These are phyloP conservation scores for Sinocyclocheilus anophthalmus DNA, from an alignment of 2,113 vertebrate species.

Conservation along the genomic window DNA sequence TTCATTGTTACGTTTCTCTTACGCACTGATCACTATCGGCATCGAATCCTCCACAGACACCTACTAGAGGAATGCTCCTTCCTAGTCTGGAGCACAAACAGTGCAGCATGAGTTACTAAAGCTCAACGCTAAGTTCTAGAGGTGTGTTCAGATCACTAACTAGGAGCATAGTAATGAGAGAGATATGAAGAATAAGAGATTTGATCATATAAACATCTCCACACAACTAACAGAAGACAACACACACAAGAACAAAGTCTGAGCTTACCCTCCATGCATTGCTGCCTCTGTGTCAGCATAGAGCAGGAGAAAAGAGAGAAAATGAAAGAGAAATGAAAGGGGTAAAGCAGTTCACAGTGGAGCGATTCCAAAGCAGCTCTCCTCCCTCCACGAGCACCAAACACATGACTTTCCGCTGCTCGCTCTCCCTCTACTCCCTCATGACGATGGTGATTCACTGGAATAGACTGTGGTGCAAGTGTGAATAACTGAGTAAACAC, in stretches of 20 bases:
- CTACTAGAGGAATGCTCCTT: neutral
- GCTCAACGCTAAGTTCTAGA: neutral
- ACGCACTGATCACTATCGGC: no score
- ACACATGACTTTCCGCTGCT: neutral
- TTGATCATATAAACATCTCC: neutral
- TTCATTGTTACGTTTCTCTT: no score
- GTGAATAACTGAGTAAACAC: conserved; percentile 29
- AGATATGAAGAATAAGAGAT: neutral
- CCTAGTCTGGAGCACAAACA: neutral
- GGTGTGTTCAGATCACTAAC: neutral
- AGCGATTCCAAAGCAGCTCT: conserved; percentile 5
- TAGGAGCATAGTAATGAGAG: neutral
- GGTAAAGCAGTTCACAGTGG: conserved; percentile 27
- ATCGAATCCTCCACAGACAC: neutral
- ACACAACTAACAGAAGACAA: neutral
- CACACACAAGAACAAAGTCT: neutral
- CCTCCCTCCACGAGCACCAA: neutral
- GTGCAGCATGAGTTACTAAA: neutral
- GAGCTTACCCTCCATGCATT: conserved; percentile 15
- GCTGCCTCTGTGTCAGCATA: neutral
- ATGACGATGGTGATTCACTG: conserved; percentile 6
- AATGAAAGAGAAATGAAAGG: conserved; percentile 50
- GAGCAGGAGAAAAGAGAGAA: neutral
- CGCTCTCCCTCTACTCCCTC: neutral
- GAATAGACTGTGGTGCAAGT: neutral